These are phyloP conservation scores for Apodemia zela DNA, from an alignment of 2,888 invertebrate species.

Conservation along the genomic window DNA sequence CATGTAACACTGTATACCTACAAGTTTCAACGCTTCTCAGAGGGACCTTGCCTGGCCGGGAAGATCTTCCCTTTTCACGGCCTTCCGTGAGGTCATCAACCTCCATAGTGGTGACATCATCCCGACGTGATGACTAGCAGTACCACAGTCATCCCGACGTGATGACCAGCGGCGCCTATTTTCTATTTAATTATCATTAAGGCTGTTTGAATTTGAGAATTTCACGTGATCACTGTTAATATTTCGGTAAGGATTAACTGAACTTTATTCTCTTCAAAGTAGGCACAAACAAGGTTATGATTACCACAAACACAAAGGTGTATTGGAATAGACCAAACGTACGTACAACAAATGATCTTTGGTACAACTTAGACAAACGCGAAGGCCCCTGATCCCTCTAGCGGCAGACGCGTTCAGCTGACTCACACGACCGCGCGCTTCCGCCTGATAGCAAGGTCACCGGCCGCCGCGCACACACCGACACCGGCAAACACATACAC, in stretches of 20 bases:
- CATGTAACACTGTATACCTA: too few relatives aligned
- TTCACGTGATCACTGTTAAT: background rate
- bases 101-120: too few relatives aligned
- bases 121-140: too few relatives aligned
- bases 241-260: background rate
- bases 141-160: too few relatives aligned
- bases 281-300: background rate
- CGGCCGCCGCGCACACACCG: conserved; percentile 62
- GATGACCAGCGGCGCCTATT: too few relatives aligned
- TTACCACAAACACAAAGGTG: background rate
- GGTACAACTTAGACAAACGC: conserved; percentile 36
- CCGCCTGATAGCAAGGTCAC: conserved; percentile 81
- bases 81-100: too few relatives aligned
- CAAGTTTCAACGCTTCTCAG: too few relatives aligned
- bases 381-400: conserved; percentile 66
- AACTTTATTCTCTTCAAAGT: background rate
- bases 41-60: too few relatives aligned
- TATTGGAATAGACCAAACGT: conserved; percentile 16
- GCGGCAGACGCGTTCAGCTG: conserved; percentile 62
- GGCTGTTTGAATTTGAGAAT: too few relatives aligned
- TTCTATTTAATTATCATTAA: too few relatives aligned
- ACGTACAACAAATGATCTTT: too few relatives aligned
- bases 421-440: conserved; percentile 72
- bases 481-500: conserved; percentile 32
- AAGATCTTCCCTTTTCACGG: too few relatives aligned